phyloP scores from a whole-genome alignment of 2,113 vertebrate species.

The Apistogramma diplotaenia region DNA sequence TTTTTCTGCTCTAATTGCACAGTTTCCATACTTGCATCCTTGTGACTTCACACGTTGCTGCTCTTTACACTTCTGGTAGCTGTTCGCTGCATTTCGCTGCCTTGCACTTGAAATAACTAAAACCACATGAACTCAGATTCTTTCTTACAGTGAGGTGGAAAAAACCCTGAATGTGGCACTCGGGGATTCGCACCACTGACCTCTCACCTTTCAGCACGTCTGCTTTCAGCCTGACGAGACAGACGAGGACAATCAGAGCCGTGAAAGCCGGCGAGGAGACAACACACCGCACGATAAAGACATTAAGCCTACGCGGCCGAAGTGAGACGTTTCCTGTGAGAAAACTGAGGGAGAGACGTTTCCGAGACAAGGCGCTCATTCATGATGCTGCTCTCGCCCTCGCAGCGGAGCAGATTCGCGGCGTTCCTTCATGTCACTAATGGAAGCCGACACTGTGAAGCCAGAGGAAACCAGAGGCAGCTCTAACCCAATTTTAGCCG shows the following conservation, averaged over 20 bases:
- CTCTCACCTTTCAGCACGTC: not conserved
- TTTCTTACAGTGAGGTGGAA: not conserved
- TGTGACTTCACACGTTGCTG: no score
- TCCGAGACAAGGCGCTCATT: conserved; percentile 25
- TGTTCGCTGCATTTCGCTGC: no score
- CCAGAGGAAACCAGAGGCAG: conserved; percentile 40
- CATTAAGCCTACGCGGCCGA: not conserved
- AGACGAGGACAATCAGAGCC: not conserved
- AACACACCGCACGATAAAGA: not conserved
- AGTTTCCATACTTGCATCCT: no score
- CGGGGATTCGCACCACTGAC: not conserved
- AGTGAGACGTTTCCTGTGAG: conserved; percentile 23
- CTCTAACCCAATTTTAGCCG: conserved; percentile 63
- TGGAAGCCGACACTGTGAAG: conserved; percentile 33
- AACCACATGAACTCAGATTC: not conserved
- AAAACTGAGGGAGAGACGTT: not conserved
- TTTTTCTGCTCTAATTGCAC: no score
- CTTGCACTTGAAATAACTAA: no score
- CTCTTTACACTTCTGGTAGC: no score
- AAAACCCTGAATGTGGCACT: not conserved
- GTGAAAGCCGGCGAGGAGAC: not conserved
- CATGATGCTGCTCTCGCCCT: not conserved
- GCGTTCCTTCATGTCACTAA: conserved; percentile 54
- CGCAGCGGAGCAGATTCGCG: not conserved
- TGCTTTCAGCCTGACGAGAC: not conserved